Evolutionary conservation across 2,113 vertebrate genomes (phyloP).

Genomic region (Dolichotis patagonum): DNA sequence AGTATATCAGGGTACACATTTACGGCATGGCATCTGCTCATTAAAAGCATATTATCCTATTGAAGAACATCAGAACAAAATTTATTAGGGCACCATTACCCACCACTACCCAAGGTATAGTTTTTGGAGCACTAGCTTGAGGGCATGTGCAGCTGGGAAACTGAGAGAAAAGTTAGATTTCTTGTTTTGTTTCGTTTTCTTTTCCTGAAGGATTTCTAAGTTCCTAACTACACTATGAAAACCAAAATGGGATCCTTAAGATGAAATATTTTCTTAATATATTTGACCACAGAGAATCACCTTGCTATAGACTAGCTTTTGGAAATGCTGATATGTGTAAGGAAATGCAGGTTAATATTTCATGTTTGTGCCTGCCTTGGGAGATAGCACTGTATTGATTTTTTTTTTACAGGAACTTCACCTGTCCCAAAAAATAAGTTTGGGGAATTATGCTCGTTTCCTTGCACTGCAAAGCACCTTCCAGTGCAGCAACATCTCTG

Average conservation of each 20-base stretch:
- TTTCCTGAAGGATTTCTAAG: background rate
- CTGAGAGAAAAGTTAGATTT: background rate
- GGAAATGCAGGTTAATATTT: conserved; percentile 52
- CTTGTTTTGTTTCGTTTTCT: background rate
- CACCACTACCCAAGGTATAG: background rate
- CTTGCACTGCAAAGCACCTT: background rate
- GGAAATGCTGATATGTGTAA: background rate
- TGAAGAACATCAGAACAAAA: background rate
- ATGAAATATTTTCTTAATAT: conserved; percentile 25
- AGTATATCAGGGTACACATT: background rate
- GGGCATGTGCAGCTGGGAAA: background rate
- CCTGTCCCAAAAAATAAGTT: background rate
- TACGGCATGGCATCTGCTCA: background rate
- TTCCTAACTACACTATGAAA: background rate
- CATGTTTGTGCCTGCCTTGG: conserved; percentile 1
- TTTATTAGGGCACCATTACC: background rate
- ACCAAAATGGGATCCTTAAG: background rate
- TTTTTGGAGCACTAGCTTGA: background rate
- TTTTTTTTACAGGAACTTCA: background rate
- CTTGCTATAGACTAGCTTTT: background rate
- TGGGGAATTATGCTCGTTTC: background rate
- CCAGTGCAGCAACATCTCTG: background rate
- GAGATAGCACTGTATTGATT: conserved; percentile 43
- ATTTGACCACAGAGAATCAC: background rate
- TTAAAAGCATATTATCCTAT: background rate